These are phyloP conservation scores for Girardinus metallicus DNA, from an alignment of 2,797 vertebrate genomes.

Conservation along the genomic window DNA sequence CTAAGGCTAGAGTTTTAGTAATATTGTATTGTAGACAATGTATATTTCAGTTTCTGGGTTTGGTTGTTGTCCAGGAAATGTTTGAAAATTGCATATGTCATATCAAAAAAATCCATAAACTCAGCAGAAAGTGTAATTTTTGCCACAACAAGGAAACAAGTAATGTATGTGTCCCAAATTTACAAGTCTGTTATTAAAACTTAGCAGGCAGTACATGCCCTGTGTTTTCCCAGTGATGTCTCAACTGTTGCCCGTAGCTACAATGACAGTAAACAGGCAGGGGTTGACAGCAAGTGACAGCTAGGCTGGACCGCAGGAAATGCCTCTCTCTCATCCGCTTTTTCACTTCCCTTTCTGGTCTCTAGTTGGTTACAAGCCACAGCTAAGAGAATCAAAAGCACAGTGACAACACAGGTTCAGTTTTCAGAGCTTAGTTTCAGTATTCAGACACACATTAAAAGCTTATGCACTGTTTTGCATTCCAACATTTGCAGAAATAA, in stretches of 20 bases:
- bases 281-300: conserved; percentile 62
- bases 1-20: neutral
- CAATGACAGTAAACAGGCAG: conserved; percentile 78
- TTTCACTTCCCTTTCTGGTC: conserved; percentile 81
- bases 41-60: neutral
- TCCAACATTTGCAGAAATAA: neutral
- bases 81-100: conserved; percentile 8
- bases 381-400: conserved; percentile 56
- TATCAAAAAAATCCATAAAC: conserved; percentile 23
- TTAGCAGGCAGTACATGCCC: conserved; percentile 45
- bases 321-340: conserved; percentile 54
- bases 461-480: neutral
- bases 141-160: neutral
- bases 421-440: conserved; percentile 39
- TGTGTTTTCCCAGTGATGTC: conserved; percentile 75
- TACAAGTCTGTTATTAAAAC: neutral
- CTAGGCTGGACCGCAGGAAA: conserved; percentile 65
- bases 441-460: neutral
- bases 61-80: neutral
- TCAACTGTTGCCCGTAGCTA: conserved; percentile 55
- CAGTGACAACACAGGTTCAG: conserved; percentile 16
- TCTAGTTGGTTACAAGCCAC: conserved; percentile 28
- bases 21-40: neutral
- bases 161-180: conserved; percentile 11
- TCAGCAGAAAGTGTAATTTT: neutral